Percentiles rank a stretch among this genome's conserved stretches.
phyloP scores from a whole-genome alignment of 2,113 vertebrate species.

The Rafetus swinhoei region DNA sequence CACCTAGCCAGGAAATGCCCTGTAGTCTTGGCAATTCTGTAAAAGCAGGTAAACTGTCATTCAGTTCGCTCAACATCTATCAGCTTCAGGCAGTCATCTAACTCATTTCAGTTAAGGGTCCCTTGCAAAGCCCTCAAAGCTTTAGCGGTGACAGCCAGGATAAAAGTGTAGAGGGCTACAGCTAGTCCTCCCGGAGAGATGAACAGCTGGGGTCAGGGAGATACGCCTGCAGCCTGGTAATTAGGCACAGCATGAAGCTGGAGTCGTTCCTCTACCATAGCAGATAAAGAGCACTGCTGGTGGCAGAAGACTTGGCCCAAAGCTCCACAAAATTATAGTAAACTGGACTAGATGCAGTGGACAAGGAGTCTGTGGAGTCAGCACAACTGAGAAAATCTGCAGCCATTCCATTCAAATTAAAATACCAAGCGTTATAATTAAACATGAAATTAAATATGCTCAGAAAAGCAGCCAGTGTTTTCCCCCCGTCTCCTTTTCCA shows the following conservation, averaged over 20 bases:
- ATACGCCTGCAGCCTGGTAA: rapidly evolving
- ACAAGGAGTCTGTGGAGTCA: neutral
- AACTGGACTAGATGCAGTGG: neutral
- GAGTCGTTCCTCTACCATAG: neutral
- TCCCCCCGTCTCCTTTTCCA: constrained; percentile 43
- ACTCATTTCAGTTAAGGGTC: neutral
- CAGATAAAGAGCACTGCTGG: neutral
- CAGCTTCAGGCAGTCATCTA: rapidly evolving
- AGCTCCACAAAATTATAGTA: neutral
- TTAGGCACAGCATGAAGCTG: neutral
- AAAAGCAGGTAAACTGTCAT: neutral
- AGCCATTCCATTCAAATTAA: neutral
- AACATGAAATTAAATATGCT: neutral
- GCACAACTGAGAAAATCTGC: neutral
- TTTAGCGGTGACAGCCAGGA: neutral
- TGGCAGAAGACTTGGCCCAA: neutral
- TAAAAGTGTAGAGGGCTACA: neutral
- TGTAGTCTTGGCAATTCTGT: neutral
- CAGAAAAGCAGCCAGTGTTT: constrained; percentile 23
- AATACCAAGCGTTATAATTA: neutral
- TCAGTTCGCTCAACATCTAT: neutral
- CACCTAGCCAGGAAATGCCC: rapidly evolving
- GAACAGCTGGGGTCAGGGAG: neutral
- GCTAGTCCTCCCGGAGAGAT: neutral
- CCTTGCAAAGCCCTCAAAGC: neutral